phyloP scores from a whole-genome alignment of 23 tunicate species.

The Pegea sp. region DNA sequence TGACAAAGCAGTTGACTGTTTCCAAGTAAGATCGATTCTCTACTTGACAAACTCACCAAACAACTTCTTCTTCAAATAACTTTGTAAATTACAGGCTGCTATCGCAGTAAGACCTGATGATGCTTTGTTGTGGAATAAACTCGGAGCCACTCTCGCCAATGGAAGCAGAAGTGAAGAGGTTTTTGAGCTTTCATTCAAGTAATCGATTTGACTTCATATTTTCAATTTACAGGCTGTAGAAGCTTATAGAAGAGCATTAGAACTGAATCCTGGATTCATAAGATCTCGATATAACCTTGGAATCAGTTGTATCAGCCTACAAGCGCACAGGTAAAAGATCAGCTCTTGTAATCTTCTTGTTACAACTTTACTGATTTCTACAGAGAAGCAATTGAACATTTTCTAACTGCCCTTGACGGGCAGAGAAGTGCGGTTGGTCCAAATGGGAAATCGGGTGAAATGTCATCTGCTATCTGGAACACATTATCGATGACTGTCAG shows the following conservation, averaged over 20 bases:
- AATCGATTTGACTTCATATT: neutral
- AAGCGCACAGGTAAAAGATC: constrained; percentile 38
- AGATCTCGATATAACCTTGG: constrained; percentile 88
- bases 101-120: constrained; percentile 70
- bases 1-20: constrained; percentile 83
- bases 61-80: neutral
- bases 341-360: neutral
- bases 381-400: constrained; percentile 83
- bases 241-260: constrained; percentile 73
- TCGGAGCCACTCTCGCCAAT: constrained; percentile 86
- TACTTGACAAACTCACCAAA: neutral
- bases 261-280: constrained; percentile 75
- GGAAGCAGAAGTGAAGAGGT: constrained; percentile 76
- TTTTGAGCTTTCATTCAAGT: neutral
- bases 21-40: constrained; percentile 19
- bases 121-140: constrained; percentile 73
- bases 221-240: constrained; percentile 41
- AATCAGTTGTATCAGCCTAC: constrained; percentile 79
- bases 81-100: constrained; percentile 46
- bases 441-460: constrained; percentile 48
- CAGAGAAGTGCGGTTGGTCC: constrained; percentile 66
- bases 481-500: constrained; percentile 59
- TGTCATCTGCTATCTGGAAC: constrained; percentile 79
- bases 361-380: neutral
- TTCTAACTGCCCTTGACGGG: constrained; percentile 56